phyloP scores from a whole-genome alignment of 2,113 vertebrate genomes.

The Cochlearius cochlearius region DNA sequence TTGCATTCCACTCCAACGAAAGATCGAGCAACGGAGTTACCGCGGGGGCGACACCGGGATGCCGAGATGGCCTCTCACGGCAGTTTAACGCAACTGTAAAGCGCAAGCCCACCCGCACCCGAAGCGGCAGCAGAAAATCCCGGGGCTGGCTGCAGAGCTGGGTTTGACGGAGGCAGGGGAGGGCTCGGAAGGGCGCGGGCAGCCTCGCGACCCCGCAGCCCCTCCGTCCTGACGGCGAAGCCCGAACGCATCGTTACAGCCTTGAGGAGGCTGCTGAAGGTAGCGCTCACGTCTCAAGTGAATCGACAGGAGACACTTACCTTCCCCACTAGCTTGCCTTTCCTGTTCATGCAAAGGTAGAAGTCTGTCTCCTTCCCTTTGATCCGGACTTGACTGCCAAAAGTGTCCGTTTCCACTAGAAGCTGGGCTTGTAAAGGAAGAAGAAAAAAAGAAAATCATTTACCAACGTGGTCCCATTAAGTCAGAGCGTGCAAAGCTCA shows the following conservation, averaged over 20 bases:
- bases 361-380: conserved; percentile 88
- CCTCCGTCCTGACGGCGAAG: not conserved
- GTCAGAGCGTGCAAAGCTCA: not conserved
- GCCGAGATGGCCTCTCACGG: not conserved
- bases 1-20: not conserved
- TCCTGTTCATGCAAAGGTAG: conserved; percentile 90
- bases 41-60: not conserved
- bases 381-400: conserved; percentile 90
- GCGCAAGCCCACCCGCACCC: not conserved
- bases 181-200: not conserved
- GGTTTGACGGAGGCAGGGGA: not conserved
- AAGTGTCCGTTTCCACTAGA: conserved; percentile 90
- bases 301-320: conserved; percentile 74
- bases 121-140: not conserved
- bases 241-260: not conserved
- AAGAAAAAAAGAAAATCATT: conserved; percentile 51
- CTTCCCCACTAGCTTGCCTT: conserved; percentile 88
- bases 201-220: not conserved
- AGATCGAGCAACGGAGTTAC: not conserved
- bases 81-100: not conserved
- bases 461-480: not conserved
- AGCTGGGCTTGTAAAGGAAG: conserved; percentile 88
- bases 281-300: conserved; percentile 23
- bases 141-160: not conserved
- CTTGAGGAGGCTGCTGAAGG: conserved; percentile 18